A percentile compares a stretch with the other conserved stretches of the same genome.
Evolutionary conservation across 2,113 vertebrate genomes (phyloP).

Genomic region (Odontesthes bonariensis): DNA sequence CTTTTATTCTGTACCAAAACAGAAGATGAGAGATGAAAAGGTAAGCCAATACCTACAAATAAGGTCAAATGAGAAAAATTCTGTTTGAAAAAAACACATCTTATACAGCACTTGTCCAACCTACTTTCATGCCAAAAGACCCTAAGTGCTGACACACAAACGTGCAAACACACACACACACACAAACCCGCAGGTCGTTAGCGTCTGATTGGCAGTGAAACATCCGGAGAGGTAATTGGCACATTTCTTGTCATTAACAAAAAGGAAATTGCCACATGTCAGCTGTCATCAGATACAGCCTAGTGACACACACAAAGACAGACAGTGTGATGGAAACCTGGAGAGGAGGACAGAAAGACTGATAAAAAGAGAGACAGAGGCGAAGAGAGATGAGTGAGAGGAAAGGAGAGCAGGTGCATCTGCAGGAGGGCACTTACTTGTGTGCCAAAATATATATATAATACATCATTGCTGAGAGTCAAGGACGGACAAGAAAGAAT

Average conservation of each 20-base stretch:
- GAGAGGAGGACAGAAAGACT: conserved; percentile 8
- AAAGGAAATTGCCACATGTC: conserved; percentile 90
- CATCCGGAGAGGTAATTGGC: conserved; percentile 93
- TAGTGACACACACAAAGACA: conserved; percentile 53
- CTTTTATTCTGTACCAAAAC: conserved; percentile 40
- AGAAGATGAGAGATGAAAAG: conserved; percentile 21
- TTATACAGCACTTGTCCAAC: conserved; percentile 18
- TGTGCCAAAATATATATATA: conserved; percentile 28
- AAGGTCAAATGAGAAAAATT: conserved; percentile 38
- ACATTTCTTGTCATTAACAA: conserved; percentile 94
- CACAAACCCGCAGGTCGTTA: conserved; percentile 83
- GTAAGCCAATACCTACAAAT: conserved; percentile 26
- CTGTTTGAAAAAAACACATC: conserved; percentile 25
- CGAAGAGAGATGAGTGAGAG: conserved; percentile 22
- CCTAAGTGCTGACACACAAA: conserved; percentile 19
- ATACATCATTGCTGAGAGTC: conserved; percentile 24
- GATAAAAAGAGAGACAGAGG: conserved; percentile 18
- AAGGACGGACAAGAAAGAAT: conserved; percentile 11
- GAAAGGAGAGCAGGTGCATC: conserved; percentile 37
- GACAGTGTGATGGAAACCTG: conserved; percentile 12
- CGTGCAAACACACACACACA: conserved; percentile 26
- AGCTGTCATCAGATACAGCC: conserved; percentile 73
- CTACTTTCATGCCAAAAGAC: conserved; percentile 37
- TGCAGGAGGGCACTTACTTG: conserved; percentile 16
- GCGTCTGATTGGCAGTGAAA: conserved; percentile 89